These are phyloP conservation scores for Gambelia wislizenii DNA, from an alignment of 2,797 vertebrate species.

Conservation along the genomic window DNA sequence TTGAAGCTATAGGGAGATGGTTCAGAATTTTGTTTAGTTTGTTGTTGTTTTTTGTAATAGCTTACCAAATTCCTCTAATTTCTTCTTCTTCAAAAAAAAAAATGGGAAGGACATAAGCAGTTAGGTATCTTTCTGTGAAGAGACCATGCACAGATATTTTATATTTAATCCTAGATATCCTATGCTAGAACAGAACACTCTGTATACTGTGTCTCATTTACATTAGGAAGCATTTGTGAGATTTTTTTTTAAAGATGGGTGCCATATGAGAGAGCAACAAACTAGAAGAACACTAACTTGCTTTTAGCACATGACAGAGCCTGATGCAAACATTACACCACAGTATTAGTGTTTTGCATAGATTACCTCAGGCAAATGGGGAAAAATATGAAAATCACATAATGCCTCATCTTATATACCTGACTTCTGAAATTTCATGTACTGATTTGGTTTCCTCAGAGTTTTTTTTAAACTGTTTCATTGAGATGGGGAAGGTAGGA, in stretches of 20 bases:
- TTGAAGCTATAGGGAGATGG: neutral
- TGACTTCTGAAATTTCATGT: neutral
- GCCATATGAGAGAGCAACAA: neutral
- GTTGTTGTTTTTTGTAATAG: neutral
- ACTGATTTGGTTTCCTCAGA: neutral
- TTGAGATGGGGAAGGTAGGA: neutral
- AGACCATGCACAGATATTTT: neutral
- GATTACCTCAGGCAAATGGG: neutral
- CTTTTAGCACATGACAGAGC: neutral
- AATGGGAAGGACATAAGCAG: rapidly evolving
- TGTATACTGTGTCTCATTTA: neutral
- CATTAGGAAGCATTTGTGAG: neutral
- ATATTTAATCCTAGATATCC: neutral
- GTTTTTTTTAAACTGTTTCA: neutral
- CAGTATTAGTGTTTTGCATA: neutral
- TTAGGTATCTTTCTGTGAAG: neutral
- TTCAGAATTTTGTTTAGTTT: neutral
- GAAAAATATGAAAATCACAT: neutral
- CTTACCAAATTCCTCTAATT: neutral
- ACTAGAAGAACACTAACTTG: neutral
- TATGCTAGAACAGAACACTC: too few relatives aligned
- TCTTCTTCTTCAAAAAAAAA: neutral
- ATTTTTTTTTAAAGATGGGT: neutral
- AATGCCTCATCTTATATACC: neutral
- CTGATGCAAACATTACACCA: neutral